phyloP scores from a whole-genome alignment of 2,113 vertebrate species.

The Neolamprologus toae region DNA sequence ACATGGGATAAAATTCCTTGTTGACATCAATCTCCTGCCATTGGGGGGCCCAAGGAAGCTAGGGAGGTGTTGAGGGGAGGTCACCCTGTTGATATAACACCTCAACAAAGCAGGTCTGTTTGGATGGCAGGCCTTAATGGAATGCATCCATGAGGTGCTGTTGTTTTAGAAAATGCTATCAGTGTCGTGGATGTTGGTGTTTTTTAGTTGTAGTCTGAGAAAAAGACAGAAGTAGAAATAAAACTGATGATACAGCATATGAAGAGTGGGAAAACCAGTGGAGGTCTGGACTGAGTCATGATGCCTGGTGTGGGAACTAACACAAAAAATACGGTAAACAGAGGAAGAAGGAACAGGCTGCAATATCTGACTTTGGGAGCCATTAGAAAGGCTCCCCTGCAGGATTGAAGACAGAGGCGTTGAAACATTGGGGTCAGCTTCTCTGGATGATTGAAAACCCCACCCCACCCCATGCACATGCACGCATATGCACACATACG shows the following conservation, averaged over 20 bases:
- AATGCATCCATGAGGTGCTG: slow-evolving; percentile 51
- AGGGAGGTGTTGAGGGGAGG: slow-evolving; percentile 61
- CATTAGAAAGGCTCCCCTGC: not conserved
- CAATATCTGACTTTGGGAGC: slow-evolving; percentile 15
- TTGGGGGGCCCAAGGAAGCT: slow-evolving; percentile 69
- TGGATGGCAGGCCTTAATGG: slow-evolving; percentile 63
- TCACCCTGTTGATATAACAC: slow-evolving; percentile 74
- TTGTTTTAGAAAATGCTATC: slow-evolving; percentile 51
- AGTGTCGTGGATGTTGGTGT: not conserved
- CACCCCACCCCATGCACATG: not conserved
- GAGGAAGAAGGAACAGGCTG: not conserved
- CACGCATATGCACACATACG: not conserved
- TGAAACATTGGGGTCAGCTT: slow-evolving; percentile 21
- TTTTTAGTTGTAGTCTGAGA: slow-evolving; percentile 5
- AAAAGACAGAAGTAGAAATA: not conserved
- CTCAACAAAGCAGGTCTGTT: slow-evolving; percentile 74
- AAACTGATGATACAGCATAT: not conserved
- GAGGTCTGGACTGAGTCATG: not conserved
- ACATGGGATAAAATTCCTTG: slow-evolving; percentile 69
- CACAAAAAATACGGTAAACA: not conserved
- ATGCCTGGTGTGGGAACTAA: not conserved
- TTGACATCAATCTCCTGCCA: slow-evolving; percentile 75
- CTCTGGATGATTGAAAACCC: slow-evolving; percentile 17
- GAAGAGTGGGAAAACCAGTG: not conserved
- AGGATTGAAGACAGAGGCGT: slow-evolving; percentile 18